Evolutionary conservation across 1,140 invertebrate species (phyloP).

Genomic region (Maniola jurtina): DNA sequence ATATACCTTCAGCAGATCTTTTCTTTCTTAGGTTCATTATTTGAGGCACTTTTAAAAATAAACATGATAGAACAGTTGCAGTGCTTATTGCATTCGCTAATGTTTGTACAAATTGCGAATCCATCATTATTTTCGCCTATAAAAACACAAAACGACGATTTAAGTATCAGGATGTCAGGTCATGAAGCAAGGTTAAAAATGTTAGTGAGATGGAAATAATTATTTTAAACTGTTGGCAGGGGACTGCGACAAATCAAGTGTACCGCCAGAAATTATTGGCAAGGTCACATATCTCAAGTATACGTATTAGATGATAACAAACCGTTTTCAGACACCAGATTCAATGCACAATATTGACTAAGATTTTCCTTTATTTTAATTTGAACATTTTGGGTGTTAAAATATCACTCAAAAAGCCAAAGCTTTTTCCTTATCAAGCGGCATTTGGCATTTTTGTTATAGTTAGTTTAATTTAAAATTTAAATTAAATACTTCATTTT

Average conservation of each 20-base stretch:
- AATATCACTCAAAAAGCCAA: too few relatives aligned
- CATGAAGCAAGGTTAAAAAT: slow-evolving; percentile 25
- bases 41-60: slow-evolving; percentile 86
- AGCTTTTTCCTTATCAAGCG: too few relatives aligned
- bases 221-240: slow-evolving; percentile 34
- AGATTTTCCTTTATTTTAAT: too few relatives aligned
- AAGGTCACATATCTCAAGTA: slow-evolving; percentile 12
- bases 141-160: slow-evolving; percentile 6
- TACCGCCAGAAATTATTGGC: slow-evolving; percentile 22
- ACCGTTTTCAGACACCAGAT: too few relatives aligned
- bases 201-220: slow-evolving; percentile 18
- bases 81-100: slow-evolving; percentile 81
- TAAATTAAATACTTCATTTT: too few relatives aligned
- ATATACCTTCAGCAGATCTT: slow-evolving; percentile 82
- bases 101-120: slow-evolving; percentile 27
- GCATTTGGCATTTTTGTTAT: too few relatives aligned
- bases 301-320: not conserved
- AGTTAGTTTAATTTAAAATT: too few relatives aligned
- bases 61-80: slow-evolving; percentile 83
- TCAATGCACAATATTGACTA: too few relatives aligned
- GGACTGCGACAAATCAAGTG: slow-evolving; percentile 27
- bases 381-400: too few relatives aligned
- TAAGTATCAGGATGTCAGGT: not conserved
- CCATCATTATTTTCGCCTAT: slow-evolving; percentile 32
- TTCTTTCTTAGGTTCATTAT: slow-evolving; percentile 81